phyloP scores from a whole-genome alignment of 2,797 vertebrate genomes.

The Sibirionetta formosa region DNA sequence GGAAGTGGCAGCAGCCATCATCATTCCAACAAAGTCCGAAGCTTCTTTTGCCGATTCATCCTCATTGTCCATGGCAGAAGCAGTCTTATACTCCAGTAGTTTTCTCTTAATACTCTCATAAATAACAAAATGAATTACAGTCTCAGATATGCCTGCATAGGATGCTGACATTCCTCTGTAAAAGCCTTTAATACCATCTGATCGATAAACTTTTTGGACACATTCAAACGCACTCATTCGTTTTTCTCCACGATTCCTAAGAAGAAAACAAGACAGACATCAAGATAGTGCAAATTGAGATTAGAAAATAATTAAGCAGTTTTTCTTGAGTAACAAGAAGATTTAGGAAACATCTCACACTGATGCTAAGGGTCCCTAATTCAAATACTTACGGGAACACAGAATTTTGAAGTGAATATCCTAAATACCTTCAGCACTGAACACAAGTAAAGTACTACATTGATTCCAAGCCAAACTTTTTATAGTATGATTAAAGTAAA shows the following conservation, averaged over 20 bases:
- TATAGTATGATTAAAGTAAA: background rate
- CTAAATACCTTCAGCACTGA: background rate
- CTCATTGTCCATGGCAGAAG: conserved; percentile 89
- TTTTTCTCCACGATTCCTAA: conserved; percentile 92
- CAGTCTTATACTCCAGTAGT: conserved; percentile 89
- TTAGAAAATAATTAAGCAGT: background rate
- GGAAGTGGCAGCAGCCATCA: conserved; percentile 98
- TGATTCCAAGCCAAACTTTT: background rate
- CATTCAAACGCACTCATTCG: conserved; percentile 96
- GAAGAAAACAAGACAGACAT: background rate
- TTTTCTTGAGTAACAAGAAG: background rate
- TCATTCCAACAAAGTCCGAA: conserved; percentile 97
- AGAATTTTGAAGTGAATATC: background rate
- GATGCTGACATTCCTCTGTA: conserved; percentile 99
- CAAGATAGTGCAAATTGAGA: background rate
- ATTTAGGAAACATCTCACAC: background rate
- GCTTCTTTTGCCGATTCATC: conserved; percentile 92
- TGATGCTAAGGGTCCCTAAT: background rate
- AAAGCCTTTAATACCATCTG: conserved; percentile 95
- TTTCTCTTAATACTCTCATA: conserved; percentile 98
- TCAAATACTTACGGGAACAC: background rate
- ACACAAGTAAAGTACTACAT: background rate
- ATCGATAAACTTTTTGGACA: conserved; percentile 91
- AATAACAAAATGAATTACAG: conserved; percentile 99
- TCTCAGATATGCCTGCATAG: conserved; percentile 98